Evolutionary conservation across 2,888 invertebrate genomes (phyloP), one percentile per base, ranked within the genome.

Genomic region (Dorcus parallelipipedus): DNA sequence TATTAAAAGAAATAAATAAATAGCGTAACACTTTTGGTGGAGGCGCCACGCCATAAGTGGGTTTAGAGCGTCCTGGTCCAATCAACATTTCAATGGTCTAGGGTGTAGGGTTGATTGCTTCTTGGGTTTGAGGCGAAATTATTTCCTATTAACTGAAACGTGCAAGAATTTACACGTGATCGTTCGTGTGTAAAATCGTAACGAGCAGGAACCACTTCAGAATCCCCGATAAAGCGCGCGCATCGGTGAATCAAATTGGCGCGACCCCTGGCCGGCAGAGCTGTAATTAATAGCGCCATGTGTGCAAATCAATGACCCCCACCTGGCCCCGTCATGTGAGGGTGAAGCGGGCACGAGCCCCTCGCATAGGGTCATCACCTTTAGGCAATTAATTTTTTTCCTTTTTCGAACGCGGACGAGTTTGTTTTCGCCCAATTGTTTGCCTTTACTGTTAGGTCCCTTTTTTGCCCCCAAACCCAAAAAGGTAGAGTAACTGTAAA

Each of bases 251-350:
- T 66, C 64, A 62, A 66, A 64, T 63, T 63, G 59, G 61, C 55
- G 62, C 58, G 60, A 64, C 65, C 66, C 66, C 58, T 60, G 63
- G 59, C 61, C 69, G 64, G 64, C 64, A 64, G 65, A 64, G 62
- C 65, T 64, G 67, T 68, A 71, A 71, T 71, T 71, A 71, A 71
- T 71, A 71, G 70, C 69, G 67, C 71, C 71, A 71, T 71, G 70
- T 71, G 71, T 67, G 69, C 71, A 72, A 73, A 73, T 73, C 71
- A 72, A 72, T 71, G 72, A 68, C 66, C 68, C 20, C 70, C 72
- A 70, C 73, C 73, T 71, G 73, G 71, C 68, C 20, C 20, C 65
- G 58, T 63, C 56, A 20, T 56, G 61, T 48, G 66, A 64, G 66
- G 66, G 66, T 61, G 64, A 60, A 59, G 51, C 58, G 52, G 60